Evolutionary conservation across 2,888 invertebrate species (phyloP).

Genomic region (Protodeltote pygarga): DNA sequence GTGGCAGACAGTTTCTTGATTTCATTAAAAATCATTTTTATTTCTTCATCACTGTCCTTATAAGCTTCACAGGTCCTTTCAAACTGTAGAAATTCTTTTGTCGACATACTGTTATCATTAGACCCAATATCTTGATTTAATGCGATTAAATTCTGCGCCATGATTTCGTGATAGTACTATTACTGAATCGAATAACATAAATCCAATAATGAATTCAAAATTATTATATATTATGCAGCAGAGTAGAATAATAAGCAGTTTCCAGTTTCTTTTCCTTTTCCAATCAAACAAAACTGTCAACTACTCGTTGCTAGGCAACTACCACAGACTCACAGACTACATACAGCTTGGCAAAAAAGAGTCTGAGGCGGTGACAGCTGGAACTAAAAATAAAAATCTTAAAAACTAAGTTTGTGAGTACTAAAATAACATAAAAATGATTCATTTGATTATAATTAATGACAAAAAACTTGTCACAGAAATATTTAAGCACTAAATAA

Average conservation of each 20-base stretch:
- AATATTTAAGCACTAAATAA: no score
- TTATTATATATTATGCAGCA: no score
- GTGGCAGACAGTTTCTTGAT: conserved; percentile 86
- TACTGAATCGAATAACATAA: background rate
- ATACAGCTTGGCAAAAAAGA: no score
- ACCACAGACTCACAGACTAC: background rate
- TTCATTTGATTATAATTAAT: no score
- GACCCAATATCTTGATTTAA: conserved; percentile 61
- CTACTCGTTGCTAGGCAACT: conserved; percentile 60
- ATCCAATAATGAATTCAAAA: no score
- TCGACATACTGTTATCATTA: conserved; percentile 75
- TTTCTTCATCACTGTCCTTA: conserved; percentile 87
- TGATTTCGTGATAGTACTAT: conserved; percentile 32
- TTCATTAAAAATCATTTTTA: conserved; percentile 90
- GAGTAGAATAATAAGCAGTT: no score
- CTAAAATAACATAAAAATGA: no score
- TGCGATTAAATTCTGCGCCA: conserved; percentile 61
- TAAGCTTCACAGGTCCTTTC: conserved; percentile 77
- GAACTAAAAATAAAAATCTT: no score
- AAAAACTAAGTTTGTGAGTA: no score
- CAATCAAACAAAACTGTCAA: conserved; percentile 42
- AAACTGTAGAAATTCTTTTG: conserved; percentile 76
- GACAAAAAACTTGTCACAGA: no score
- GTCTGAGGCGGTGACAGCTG: no score
- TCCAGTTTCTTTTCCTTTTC: conserved; percentile 21